Evolutionary conservation across 2,888 invertebrate species (phyloP), one percentile per base, ranked within the genome.

Genomic region (Parnassius mnemosyne): DNA sequence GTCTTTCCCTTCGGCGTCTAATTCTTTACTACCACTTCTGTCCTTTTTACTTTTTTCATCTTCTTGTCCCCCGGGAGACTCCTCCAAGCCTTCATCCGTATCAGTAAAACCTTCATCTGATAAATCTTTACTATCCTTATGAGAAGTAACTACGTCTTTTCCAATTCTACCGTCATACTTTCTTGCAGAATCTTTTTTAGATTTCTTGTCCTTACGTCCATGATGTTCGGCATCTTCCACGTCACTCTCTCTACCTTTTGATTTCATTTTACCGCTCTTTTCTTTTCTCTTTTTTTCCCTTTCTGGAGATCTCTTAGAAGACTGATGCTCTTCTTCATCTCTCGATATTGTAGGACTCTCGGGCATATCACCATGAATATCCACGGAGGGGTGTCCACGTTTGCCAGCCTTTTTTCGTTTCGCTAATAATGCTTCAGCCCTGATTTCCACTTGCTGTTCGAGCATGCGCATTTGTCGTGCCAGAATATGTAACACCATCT

Each of bases 401-500:
- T 49, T 49, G 7, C n/a, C 46, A 46, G n/a, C 12, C 5, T 46
- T 46, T 12, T 49, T 9, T 49, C 12, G 10, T 9, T 76, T 75
- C 2, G 65, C 42, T 9, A 77, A 63, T 61, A 72, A 13, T 3
- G 49, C 9, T 13, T 49, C 9, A 13, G 13, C 16, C 13, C 13
- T 72, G 5, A 87, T 72, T 64, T 86, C 85, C 0, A 88, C 87
- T 16, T 77, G 74, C 47, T 84, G 84, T 64, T 85, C 79, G 1
- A 89, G 72, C 67, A 89, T 56, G 1, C 87, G 83, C 74, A 86
- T 72, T 49, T 88, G 87, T 1, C 84, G 76, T 11, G 89, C 89
- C 41, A 89, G 63, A 50, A 88, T 84, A 53, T 82, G 78, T 3
- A 90, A 73, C 2, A 89, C 71, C 9, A 78, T 75, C 72, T 89